These are phyloP conservation scores for Sebastes matsubarae DNA, from an alignment of 2,797 vertebrate species.

Conservation along the genomic window DNA sequence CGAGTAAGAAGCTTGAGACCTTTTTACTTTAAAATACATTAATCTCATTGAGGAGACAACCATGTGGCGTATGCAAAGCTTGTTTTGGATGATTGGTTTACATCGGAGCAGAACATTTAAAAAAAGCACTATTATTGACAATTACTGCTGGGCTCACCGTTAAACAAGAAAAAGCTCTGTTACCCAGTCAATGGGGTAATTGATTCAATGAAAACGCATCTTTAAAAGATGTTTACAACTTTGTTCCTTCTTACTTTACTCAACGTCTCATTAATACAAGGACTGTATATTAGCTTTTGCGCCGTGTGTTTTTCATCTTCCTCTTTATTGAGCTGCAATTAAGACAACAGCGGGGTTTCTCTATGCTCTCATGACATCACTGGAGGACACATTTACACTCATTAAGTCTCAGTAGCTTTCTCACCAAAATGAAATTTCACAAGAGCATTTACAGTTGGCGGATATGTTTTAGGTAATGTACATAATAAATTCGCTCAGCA, in stretches of 20 bases:
- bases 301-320: constrained; percentile 24
- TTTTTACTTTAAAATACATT: neutral
- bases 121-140: neutral
- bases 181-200: neutral
- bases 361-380: constrained; percentile 57
- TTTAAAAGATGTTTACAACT: constrained; percentile 1
- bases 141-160: neutral
- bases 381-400: constrained; percentile 61
- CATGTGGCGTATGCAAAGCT: neutral
- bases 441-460: constrained; percentile 32
- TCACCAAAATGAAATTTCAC: constrained; percentile 45
- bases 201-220: constrained; percentile 9
- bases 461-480: constrained; percentile 50
- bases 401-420: constrained; percentile 53
- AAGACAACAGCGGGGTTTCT: constrained; percentile 40
- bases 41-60: neutral
- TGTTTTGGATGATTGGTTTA: neutral
- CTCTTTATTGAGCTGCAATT: constrained; percentile 51
- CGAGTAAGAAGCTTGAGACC: neutral
- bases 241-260: neutral
- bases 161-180: neutral
- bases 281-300: constrained; percentile 5
- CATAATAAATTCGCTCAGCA: constrained; percentile 29
- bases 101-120: neutral
- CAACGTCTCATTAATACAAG: constrained; percentile 18